These are phyloP conservation scores for Drosophila gunungcola DNA, from an alignment of 1,140 invertebrate genomes.

Conservation along the genomic window DNA sequence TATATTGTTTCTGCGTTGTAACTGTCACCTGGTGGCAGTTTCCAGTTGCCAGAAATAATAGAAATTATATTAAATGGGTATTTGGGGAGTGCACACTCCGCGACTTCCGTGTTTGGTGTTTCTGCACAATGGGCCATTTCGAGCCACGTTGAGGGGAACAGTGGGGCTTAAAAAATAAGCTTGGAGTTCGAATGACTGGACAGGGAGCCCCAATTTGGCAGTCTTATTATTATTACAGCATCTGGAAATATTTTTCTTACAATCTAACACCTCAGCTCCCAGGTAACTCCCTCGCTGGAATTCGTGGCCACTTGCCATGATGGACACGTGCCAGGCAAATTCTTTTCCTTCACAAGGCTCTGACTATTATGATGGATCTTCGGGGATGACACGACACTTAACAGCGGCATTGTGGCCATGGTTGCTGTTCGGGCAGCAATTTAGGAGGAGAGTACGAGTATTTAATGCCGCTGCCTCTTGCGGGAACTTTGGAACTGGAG, in stretches of 20 bases:
- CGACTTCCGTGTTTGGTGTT: conserved; percentile 69
- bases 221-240: conserved; percentile 71
- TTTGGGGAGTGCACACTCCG: conserved; percentile 72
- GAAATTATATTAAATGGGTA: conserved; percentile 82
- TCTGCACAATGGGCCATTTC: conserved; percentile 71
- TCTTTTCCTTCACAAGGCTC: conserved; percentile 27
- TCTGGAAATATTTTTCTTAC: conserved; percentile 35
- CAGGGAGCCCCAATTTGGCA: conserved; percentile 58
- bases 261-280: conserved; percentile 45
- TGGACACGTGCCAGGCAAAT: conserved; percentile 78
- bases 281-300: conserved; percentile 48
- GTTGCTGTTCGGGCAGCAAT: conserved; percentile 62
- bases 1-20: conserved; percentile 52
- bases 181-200: conserved; percentile 18
- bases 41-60: conserved; percentile 69
- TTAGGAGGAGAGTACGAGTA: conserved; percentile 64
- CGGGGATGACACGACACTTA: conserved; percentile 79
- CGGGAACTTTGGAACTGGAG: conserved; percentile 23
- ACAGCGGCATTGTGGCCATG: conserved; percentile 55
- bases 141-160: conserved; percentile 1
- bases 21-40: conserved; percentile 75
- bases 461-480: conserved; percentile 55
- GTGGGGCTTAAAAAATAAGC: conserved; percentile 27
- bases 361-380: conserved; percentile 67
- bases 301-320: conserved; percentile 49